These are phyloP conservation scores for Aptenodytes patagonicus DNA, from an alignment of 2,113 vertebrate genomes.

Conservation along the genomic window DNA sequence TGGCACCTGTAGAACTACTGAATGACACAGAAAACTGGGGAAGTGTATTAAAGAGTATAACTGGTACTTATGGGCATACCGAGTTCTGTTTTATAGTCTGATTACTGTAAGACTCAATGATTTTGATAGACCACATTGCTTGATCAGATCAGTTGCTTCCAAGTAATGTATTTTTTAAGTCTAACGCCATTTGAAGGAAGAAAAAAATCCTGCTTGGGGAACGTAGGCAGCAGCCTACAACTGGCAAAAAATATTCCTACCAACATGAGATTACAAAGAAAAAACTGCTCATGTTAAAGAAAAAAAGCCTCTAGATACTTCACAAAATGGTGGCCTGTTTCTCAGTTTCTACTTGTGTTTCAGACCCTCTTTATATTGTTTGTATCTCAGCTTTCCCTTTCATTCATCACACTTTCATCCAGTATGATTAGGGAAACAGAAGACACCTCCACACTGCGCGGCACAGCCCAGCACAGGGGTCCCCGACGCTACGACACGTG, in stretches of 20 bases:
- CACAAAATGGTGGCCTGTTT: background rate
- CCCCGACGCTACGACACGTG: fast-evolving
- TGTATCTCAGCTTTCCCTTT: background rate
- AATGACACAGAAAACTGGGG: background rate
- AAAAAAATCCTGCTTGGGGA: background rate
- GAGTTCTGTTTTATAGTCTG: background rate
- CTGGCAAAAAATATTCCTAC: background rate
- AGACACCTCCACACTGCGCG: fast-evolving
- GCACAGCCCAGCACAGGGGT: no score
- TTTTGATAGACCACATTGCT: background rate
- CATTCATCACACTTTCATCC: no score
- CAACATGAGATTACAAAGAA: background rate
- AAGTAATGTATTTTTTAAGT: background rate
- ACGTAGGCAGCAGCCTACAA: background rate
- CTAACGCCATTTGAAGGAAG: background rate
- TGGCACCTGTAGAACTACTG: background rate
- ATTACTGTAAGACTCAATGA: background rate
- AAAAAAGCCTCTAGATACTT: background rate
- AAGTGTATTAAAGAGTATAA: background rate
- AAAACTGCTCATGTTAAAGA: background rate
- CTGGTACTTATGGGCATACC: background rate
- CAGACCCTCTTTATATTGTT: background rate
- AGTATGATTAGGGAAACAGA: fast-evolving
- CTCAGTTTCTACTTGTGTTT: background rate
- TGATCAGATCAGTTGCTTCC: background rate